Conservation (phyloP, 64 coral and sea anemone genomes). For the Porites australiensis region DNA sequence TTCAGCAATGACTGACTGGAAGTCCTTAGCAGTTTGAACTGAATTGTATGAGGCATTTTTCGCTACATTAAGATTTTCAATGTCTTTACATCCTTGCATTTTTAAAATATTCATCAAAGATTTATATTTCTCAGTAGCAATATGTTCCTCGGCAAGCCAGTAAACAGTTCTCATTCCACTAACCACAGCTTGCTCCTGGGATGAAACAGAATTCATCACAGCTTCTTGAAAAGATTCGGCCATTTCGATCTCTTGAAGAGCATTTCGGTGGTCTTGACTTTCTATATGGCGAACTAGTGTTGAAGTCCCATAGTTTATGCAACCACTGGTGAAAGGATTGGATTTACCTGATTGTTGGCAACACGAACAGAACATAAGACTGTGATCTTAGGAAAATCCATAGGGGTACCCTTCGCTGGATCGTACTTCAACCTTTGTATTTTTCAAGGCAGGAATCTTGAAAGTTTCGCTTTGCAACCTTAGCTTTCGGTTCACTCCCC, state of each 20-base stretch:
- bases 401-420: not conserved
- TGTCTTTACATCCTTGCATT: conserved; percentile 3
- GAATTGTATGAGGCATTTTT: conserved; percentile 20
- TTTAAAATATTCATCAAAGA: conserved; percentile 7
- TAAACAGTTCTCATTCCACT: conserved; percentile 1
- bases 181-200: not conserved
- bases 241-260: not conserved
- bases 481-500: conserved; percentile 37
- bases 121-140: not conserved
- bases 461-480: conserved; percentile 54
- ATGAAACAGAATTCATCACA: conserved; percentile 1
- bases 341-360: conserved; percentile 1
- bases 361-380: not conserved
- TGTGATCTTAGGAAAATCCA: too few relatives aligned
- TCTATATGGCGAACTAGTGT: not conserved
- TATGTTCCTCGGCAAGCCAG: not conserved
- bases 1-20: conserved; percentile 21
- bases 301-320: not conserved
- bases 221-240: not conserved
- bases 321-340: not conserved
- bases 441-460: conserved; percentile 47
- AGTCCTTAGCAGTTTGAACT: conserved; percentile 12
- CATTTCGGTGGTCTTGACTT: conserved; percentile 7
- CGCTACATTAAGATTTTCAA: conserved; percentile 7
- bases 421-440: conserved; percentile 54